A percentile compares a stretch with the other conserved stretches of the same genome.
Evolutionary conservation across 2,797 vertebrate species (phyloP).

Genomic region (Dipus sagitta): DNA sequence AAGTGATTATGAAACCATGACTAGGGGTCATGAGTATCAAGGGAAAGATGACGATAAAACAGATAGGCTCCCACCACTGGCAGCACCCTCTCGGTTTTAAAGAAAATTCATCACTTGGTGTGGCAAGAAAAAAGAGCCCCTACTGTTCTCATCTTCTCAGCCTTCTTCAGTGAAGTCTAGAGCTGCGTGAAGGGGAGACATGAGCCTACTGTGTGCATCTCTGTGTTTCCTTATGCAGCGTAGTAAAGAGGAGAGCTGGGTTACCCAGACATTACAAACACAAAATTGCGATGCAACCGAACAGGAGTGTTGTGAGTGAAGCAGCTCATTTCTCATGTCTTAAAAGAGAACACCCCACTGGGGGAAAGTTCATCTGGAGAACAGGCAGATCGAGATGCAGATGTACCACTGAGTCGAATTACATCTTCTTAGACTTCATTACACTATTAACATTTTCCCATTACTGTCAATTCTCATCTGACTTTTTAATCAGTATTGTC

Average conservation of each 20-base stretch:
- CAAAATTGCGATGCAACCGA: constrained; percentile 45
- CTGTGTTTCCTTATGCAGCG: not conserved
- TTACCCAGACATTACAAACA: constrained; percentile 43
- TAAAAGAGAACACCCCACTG: constrained; percentile 60
- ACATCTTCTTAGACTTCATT: constrained; percentile 74
- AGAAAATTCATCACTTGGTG: not conserved
- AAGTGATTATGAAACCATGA: not conserved
- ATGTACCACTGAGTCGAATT: constrained; percentile 76
- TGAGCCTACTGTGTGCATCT: not conserved
- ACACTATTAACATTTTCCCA: constrained; percentile 78
- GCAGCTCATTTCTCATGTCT: constrained; percentile 63
- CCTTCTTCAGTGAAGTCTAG: not conserved
- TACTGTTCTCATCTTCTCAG: not conserved
- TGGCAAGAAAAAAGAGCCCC: not conserved
- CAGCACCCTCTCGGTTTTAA: not conserved
- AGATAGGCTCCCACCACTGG: not conserved
- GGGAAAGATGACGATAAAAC: not conserved
- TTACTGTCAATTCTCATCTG: constrained; percentile 77
- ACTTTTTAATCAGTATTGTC: constrained; percentile 65
- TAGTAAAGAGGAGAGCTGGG: not conserved
- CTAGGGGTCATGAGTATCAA: not conserved
- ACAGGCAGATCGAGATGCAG: constrained; percentile 69
- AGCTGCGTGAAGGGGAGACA: not conserved
- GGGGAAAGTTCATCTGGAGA: constrained; percentile 82
- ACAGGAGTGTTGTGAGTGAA: constrained; percentile 48